These are phyloP conservation scores for Ianthella basta DNA, from an alignment of 37 sponge, comb jelly and placozoan genomes.

Conservation along the genomic window DNA sequence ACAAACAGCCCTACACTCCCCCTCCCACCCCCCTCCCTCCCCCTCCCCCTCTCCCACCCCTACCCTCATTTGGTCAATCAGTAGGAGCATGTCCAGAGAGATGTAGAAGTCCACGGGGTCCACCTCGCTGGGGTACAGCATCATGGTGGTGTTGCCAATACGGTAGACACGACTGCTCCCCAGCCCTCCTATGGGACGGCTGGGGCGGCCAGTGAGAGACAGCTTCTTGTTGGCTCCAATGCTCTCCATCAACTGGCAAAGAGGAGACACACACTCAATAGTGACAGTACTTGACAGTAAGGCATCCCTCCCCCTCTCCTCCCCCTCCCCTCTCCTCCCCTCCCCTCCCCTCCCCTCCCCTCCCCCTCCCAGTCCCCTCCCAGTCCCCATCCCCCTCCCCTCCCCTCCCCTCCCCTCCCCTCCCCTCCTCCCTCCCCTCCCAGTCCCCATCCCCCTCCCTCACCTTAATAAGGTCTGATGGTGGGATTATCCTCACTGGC, in stretches of 20 bases:
- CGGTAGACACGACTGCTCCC: conserved; percentile 85
- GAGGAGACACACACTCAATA: no score
- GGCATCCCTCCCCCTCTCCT: no score
- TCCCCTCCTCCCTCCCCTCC: not conserved
- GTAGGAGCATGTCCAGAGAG: conserved; percentile 74
- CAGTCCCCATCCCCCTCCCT: not conserved
- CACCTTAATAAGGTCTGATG: conserved; percentile 52
- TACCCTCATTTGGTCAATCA: conserved; percentile 79
- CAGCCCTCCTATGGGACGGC: conserved; percentile 85
- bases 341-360: no score
- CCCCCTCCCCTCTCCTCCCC: no score
- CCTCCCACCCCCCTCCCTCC: no score
- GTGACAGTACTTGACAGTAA: no score
- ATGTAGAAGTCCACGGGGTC: conserved; percentile 89
- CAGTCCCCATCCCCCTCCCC: not conserved
- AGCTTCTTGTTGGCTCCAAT: conserved; percentile 82
- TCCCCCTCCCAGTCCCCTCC: not conserved
- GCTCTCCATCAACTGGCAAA: conserved; percentile 48
- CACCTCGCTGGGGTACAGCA: conserved; percentile 79
- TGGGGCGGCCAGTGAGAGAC: conserved; percentile 80
- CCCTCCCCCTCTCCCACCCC: no score
- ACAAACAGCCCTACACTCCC: no score
- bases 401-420: not conserved
- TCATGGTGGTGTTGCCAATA: conserved; percentile 64
- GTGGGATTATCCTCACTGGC: conserved; percentile 72